A percentile compares a stretch with the other conserved stretches of the same genome.
These are phyloP conservation scores for Verasper variegatus DNA, from an alignment of 2,113 vertebrate species.

Conservation along the genomic window DNA sequence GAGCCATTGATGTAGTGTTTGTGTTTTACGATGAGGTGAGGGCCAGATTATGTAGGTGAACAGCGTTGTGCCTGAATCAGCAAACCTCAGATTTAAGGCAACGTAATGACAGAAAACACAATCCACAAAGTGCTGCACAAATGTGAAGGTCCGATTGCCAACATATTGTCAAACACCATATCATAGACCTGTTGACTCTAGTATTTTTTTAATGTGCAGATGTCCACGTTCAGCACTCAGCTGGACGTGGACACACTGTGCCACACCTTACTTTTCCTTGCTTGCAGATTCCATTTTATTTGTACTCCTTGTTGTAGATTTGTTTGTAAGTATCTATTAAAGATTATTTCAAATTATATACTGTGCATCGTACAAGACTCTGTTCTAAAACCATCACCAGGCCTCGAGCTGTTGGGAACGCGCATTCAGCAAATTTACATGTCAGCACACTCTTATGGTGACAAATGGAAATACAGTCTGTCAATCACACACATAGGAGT, in stretches of 20 bases:
- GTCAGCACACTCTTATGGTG: not conserved
- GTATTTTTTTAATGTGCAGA: constrained; percentile 71
- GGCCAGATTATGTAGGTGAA: constrained; percentile 62
- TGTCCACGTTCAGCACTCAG: constrained; percentile 50
- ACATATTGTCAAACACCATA: constrained; percentile 61
- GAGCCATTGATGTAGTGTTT: constrained; percentile 57
- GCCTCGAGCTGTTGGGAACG: not conserved
- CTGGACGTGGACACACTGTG: constrained; percentile 54
- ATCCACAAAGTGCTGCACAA: constrained; percentile 72
- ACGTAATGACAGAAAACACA: constrained; percentile 55
- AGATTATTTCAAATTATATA: constrained; percentile 87
- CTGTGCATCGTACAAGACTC: not conserved
- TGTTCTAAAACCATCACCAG: not conserved
- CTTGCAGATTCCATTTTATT: constrained; percentile 86
- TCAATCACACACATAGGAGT: too few species aligned
- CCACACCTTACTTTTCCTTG: constrained; percentile 62
- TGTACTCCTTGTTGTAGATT: constrained; percentile 90
- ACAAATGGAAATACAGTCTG: not conserved
- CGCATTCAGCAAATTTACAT: not conserved
- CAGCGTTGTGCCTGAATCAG: constrained; percentile 73
- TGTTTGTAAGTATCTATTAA: constrained; percentile 90
- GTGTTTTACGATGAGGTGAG: constrained; percentile 45
- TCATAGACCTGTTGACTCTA: constrained; percentile 57
- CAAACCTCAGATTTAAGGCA: constrained; percentile 37
- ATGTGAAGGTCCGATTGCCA: constrained; percentile 61